Conservation (phyloP, 1,140 invertebrate genomes). For the Plutomurus gul region DNA sequence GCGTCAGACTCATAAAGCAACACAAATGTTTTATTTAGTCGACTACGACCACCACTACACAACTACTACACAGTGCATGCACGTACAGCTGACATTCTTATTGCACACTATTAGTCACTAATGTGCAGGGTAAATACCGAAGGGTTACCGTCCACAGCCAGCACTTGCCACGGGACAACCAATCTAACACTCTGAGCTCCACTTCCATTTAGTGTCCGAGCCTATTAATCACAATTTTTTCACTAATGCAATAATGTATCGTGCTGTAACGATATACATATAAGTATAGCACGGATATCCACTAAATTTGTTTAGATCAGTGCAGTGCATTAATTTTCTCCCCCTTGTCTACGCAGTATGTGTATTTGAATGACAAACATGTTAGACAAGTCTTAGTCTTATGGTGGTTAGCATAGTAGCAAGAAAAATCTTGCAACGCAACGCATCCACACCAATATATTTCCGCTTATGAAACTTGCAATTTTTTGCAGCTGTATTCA, state of each 20-base stretch:
- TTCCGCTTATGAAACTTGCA: too few relatives aligned
- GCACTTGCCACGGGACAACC: not conserved
- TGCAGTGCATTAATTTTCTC: too few relatives aligned
- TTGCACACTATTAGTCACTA: too few relatives aligned
- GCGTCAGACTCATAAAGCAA: conserved; percentile 15
- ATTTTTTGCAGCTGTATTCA: too few relatives aligned
- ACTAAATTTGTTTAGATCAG: too few relatives aligned
- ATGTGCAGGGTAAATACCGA: not conserved
- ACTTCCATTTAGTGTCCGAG: conserved; percentile 30
- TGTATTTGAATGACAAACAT: too few relatives aligned
- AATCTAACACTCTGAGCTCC: not conserved
- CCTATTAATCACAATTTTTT: conserved; percentile 47
- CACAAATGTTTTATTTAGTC: conserved; percentile 21
- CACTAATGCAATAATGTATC: conserved; percentile 37
- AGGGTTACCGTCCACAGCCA: not conserved
- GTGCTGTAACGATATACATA: not conserved
- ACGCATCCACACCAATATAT: too few relatives aligned
- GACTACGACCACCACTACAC: not conserved
- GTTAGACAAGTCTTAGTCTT: too few relatives aligned
- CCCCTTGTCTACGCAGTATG: too few relatives aligned
- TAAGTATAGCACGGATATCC: too few relatives aligned
- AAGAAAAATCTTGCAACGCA: too few relatives aligned
- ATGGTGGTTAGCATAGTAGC: too few relatives aligned
- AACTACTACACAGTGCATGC: not conserved
- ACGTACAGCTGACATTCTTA: not conserved